These are phyloP conservation scores for Tetragonula clypearis DNA, from an alignment of 1,140 invertebrate genomes.

Conservation along the genomic window DNA sequence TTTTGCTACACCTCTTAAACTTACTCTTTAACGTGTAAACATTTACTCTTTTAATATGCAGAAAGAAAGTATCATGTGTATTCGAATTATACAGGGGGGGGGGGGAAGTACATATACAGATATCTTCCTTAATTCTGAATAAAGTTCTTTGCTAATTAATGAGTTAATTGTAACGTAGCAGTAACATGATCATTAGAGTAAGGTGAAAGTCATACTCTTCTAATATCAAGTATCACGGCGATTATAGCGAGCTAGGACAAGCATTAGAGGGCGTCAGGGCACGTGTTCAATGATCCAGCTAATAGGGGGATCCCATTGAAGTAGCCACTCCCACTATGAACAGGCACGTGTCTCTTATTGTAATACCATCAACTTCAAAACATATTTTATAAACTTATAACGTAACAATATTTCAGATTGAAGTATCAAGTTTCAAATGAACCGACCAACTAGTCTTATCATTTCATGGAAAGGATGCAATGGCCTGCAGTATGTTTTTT, in stretches of 20 bases:
- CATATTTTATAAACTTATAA: constrained; percentile 34
- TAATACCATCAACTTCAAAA: constrained; percentile 63
- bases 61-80: background rate
- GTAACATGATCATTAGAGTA: background rate
- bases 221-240: background rate
- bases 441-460: too few species aligned
- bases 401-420: background rate
- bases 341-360: constrained; percentile 65
- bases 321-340: background rate
- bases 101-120: background rate
- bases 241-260: background rate
- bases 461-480: background rate
- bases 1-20: background rate
- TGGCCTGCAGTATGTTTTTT: background rate
- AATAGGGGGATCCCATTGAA: constrained; percentile 42
- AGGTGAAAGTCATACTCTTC: background rate
- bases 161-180: too few species aligned
- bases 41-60: background rate
- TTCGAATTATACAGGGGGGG: background rate
- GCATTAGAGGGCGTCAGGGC: background rate
- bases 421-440: constrained; percentile 3
- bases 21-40: background rate
- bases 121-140: background rate
- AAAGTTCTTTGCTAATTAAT: background rate
- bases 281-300: constrained; percentile 39